These are phyloP conservation scores for Ursus arctos DNA, from an alignment of 2,113 vertebrate species.

Conservation along the genomic window DNA sequence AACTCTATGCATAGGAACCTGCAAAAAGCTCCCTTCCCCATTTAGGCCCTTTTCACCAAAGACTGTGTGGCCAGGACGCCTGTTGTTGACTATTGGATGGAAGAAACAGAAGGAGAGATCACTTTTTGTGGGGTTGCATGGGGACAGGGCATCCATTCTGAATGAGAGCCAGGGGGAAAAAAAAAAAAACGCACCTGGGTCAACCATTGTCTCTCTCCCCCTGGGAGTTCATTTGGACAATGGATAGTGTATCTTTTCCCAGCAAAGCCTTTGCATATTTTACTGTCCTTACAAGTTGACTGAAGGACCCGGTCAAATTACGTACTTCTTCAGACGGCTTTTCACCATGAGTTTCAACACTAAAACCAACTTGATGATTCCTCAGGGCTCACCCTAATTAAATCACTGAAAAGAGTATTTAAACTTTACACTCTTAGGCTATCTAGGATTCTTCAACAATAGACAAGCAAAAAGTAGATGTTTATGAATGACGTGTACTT, in stretches of 20 bases:
- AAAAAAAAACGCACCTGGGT: slow-evolving; percentile 70
- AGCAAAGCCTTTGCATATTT: slow-evolving; percentile 74
- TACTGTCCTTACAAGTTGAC: slow-evolving; percentile 66
- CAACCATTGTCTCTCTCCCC: slow-evolving; percentile 66
- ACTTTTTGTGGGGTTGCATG: slow-evolving; percentile 61
- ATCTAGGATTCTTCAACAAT: background rate
- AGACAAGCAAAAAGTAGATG: background rate
- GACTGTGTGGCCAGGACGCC: background rate
- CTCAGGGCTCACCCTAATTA: background rate
- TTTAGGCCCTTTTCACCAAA: background rate
- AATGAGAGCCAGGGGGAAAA: slow-evolving; percentile 71
- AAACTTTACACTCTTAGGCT: background rate
- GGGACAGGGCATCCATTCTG: slow-evolving; percentile 75
- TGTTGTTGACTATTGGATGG: background rate
- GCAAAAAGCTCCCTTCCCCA: background rate
- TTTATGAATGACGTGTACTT: background rate
- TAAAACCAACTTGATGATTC: slow-evolving; percentile 1
- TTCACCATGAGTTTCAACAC: slow-evolving; percentile 26
- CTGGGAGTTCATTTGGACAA: slow-evolving; percentile 51
- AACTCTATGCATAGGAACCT: background rate
- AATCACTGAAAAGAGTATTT: background rate
- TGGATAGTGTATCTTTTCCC: slow-evolving; percentile 72
- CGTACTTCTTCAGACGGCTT: slow-evolving; percentile 52
- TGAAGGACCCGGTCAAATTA: slow-evolving; percentile 74
- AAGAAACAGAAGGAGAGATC: background rate